Evolutionary conservation across 2,888 invertebrate species (phyloP).

Genomic region (Andrena camellia): DNA sequence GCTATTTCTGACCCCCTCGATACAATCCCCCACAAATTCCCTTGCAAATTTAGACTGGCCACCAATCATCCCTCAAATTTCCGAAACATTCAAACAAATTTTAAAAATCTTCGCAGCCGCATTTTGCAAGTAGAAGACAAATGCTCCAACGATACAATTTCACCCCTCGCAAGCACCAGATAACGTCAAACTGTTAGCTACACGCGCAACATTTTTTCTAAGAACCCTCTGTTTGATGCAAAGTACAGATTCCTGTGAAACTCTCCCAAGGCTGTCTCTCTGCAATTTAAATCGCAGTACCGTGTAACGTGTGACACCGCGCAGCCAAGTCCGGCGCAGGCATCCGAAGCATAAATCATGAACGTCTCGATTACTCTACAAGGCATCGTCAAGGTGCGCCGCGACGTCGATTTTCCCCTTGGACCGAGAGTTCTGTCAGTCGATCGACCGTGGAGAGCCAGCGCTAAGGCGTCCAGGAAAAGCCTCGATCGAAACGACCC

Average conservation of each 20-base stretch:
- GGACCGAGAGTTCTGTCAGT: slow-evolving; percentile 19
- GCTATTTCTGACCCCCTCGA: too few relatives aligned
- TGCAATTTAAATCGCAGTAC: slow-evolving; percentile 19
- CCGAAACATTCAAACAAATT: too few relatives aligned
- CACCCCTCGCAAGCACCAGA: too few relatives aligned
- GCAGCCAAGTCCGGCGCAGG: background rate
- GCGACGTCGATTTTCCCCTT: slow-evolving; percentile 39
- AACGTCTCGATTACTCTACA: slow-evolving; percentile 60
- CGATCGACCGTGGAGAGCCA: slow-evolving; percentile 30
- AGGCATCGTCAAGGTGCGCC: slow-evolving; percentile 61
- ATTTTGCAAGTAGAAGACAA: too few relatives aligned
- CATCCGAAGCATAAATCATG: slow-evolving; percentile 56
- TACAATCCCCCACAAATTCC: too few relatives aligned
- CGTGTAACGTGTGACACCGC: slow-evolving; percentile 8
- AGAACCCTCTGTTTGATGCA: background rate
- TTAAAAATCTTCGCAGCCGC: too few relatives aligned
- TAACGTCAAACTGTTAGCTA: too few relatives aligned
- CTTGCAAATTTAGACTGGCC: too few relatives aligned
- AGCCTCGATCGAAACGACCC: slow-evolving; percentile 57
- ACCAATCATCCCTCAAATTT: too few relatives aligned
- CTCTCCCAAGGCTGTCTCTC: slow-evolving; percentile 6
- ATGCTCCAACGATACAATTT: too few relatives aligned
- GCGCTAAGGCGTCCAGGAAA: slow-evolving; percentile 67
- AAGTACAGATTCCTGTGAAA: background rate
- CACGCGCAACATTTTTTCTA: too few relatives aligned